Percentiles rank a stretch among this genome's conserved stretches.
Conservation (phyloP, 2,888 invertebrate species). For the Epistrophe eligans region DNA sequence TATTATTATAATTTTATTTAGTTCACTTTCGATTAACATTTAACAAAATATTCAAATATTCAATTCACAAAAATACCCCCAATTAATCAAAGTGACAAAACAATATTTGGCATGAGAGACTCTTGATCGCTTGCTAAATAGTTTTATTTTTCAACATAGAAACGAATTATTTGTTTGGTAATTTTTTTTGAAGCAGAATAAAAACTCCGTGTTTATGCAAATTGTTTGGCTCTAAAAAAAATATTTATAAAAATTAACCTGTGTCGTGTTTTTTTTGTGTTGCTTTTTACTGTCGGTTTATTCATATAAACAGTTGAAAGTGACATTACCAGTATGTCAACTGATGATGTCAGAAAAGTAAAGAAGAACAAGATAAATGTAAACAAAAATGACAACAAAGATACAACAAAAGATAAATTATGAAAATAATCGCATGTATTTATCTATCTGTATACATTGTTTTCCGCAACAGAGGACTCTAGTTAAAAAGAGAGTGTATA, state of each 20-base stretch:
- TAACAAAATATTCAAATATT: too few species aligned
- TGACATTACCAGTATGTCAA: slow-evolving; percentile 57
- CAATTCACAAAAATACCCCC: neutral
- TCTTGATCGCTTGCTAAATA: slow-evolving; percentile 13
- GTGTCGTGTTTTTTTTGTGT: slow-evolving; percentile 17
- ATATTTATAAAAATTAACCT: neutral
- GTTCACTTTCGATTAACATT: too few species aligned
- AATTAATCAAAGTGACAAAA: slow-evolving; percentile 26
- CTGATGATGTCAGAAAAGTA: slow-evolving; percentile 57
- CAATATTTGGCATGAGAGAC: neutral
- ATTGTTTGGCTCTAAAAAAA: slow-evolving; percentile 9
- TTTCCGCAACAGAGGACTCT: slow-evolving; percentile 44
- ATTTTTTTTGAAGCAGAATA: neutral
- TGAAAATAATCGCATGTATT: slow-evolving; percentile 39
- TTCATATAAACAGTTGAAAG: slow-evolving; percentile 9
- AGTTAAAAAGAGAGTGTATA: neutral
- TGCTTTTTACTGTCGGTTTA: slow-evolving; percentile 18
- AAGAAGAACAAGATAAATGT: slow-evolving; percentile 47
- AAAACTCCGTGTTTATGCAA: slow-evolving; percentile 1
- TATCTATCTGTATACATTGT: neutral
- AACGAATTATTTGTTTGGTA: neutral
- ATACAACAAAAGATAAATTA: slow-evolving; percentile 59
- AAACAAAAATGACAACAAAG: slow-evolving; percentile 59
- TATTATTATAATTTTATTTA: too few species aligned
- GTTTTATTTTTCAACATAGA: neutral